Evolutionary conservation across 2,113 vertebrate genomes (phyloP).

Genomic region (Grallaria varia): DNA sequence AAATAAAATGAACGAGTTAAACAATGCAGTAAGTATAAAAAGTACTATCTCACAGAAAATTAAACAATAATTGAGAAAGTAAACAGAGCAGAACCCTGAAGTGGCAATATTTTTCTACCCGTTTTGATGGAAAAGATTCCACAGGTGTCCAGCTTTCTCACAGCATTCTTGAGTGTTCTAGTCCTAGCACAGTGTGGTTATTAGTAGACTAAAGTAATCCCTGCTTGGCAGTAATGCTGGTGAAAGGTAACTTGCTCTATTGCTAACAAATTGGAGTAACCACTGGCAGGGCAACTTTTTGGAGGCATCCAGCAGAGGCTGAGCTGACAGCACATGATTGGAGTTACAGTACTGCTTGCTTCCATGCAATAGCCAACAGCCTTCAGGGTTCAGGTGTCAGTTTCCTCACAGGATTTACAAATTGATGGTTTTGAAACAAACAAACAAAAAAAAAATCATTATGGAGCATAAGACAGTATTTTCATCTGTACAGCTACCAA

Average conservation of each 20-base stretch:
- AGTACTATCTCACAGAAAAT: conserved; percentile 45
- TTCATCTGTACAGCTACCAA: conserved; percentile 44
- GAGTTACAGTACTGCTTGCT: background rate
- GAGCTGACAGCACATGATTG: background rate
- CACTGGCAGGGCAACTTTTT: conserved; percentile 58
- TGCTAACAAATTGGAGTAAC: conserved; percentile 59
- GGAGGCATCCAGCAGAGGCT: conserved; percentile 47
- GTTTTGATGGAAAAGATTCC: conserved; percentile 70
- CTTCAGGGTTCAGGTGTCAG: conserved; percentile 49
- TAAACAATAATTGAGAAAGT: conserved; percentile 39
- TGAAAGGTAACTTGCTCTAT: conserved; percentile 71
- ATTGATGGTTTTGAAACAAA: background rate
- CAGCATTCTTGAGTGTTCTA: conserved; percentile 41
- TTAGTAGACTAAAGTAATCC: conserved; percentile 44
- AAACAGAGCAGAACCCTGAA: conserved; percentile 69
- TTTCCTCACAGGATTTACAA: conserved; percentile 17
- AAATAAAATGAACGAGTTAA: conserved; percentile 42
- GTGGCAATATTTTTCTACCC: conserved; percentile 69
- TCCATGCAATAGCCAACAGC: background rate
- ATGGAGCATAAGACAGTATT: background rate
- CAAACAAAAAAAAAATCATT: background rate
- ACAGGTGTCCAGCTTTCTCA: conserved; percentile 57
- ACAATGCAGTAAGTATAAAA: conserved; percentile 33
- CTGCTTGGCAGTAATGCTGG: conserved; percentile 78
- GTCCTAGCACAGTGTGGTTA: conserved; percentile 51